Base-by-base conservation (phyloP, 1,140 invertebrate genomes). In the Microplitis demolitor region DNA sequence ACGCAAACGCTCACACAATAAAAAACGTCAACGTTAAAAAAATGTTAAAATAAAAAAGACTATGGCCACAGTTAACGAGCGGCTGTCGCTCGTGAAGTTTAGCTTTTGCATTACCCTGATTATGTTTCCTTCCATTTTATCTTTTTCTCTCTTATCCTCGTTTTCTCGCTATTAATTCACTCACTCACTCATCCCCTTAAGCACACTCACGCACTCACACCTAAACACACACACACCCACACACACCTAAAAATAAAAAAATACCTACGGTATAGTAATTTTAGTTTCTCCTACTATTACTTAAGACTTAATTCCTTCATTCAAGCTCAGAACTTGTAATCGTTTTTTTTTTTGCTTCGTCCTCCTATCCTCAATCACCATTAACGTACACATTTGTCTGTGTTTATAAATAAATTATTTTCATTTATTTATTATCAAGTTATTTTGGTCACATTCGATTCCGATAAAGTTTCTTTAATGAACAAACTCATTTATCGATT, bases 91-190 rank as follows among this genome's bases (percentile, higher is more conserved):
- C 70, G 35, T 72, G 37, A 72, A 66, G 34, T 72, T 66, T 66
- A 72, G 70, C 63, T 45, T 54, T 64, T 66, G 54, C 70, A 72
- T 72, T 72, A 72, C 51, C 70, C 70, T 72, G 70, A 72, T 72
- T 72, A 66, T 66, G 62, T 66, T 53, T 39, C 63, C 37, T 60
- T 56, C 39, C 54, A 14, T 33, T 56, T 54, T 61, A 71, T 37
- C 53, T 33, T 31, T 66, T 39, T n/a, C 14, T 62, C 9, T 8
- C 5, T 66, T 66, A 37, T 39, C 34, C 61, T 63, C 61, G 13
- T 39, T 63, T 39, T 34, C 14, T 3, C 45, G 24, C 64, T 39
- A 64, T 64, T 64, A 13, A n/a, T 14, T n/a, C 66, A 11, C 14
- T 45, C 31, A 45, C 51, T 24, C 35, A 67, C 31, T 53, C 50